Percentiles rank a stretch among this genome's conserved stretches.
Evolutionary conservation across 2,797 vertebrate genomes (phyloP).

Genomic region (Mustela erminea): DNA sequence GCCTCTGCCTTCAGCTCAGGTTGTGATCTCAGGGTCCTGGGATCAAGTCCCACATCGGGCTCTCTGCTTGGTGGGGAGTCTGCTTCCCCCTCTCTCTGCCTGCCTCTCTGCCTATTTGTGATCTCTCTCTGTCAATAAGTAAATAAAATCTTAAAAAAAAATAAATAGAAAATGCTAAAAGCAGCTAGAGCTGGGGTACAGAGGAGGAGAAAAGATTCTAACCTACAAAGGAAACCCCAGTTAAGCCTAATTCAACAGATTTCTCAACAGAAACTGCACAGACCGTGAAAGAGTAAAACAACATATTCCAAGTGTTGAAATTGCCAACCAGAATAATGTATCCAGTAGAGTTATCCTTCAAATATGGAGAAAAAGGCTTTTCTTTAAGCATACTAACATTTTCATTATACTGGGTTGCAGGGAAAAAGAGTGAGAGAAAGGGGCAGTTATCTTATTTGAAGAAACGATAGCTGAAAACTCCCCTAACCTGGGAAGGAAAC

Average conservation of each 20-base stretch:
- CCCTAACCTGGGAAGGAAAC: neutral
- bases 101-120: no score
- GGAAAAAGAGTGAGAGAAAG: neutral
- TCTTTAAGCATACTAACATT: neutral
- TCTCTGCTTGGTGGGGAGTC: no score
- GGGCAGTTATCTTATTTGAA: neutral
- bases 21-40: no score
- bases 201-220: neutral
- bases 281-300: no score
- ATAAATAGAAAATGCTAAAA: neutral
- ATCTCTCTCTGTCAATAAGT: no score
- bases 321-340: neutral
- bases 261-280: neutral
- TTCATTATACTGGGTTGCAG: neutral
- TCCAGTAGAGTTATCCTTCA: neutral
- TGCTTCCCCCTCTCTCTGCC: no score
- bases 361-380: neutral
- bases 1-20: no score
- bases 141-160: no score
- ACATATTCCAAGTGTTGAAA: neutral
- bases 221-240: neutral
- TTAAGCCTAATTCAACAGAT: neutral
- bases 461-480: neutral
- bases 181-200: neutral
- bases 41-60: no score